Percentiles rank a stretch among this genome's conserved stretches.
Evolutionary conservation across 2,797 vertebrate genomes (phyloP).

Genomic region (Dendrocincla tyrannina): DNA sequence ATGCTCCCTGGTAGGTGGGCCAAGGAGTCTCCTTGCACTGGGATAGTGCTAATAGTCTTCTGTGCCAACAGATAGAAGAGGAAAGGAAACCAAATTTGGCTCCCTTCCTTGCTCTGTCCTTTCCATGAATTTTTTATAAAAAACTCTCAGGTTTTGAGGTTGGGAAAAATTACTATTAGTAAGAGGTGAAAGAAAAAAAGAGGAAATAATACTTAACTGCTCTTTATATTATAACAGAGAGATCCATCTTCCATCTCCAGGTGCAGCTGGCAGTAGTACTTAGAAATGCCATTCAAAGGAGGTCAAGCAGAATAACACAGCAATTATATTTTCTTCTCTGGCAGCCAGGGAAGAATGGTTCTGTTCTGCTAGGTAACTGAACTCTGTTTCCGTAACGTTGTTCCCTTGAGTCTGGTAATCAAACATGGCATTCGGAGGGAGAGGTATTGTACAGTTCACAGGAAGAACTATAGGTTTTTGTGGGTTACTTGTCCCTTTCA

Average conservation of each 20-base stretch:
- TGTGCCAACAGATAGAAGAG: neutral
- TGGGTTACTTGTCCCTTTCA: conserved; percentile 1
- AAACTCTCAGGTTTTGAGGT: neutral
- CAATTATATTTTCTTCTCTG: conserved; percentile 15
- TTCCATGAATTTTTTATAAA: neutral
- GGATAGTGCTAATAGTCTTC: neutral
- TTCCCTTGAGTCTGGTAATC: neutral
- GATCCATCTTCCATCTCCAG: neutral
- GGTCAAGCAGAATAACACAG: conserved; percentile 18
- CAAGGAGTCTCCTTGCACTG: neutral
- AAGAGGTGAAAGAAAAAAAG: neutral
- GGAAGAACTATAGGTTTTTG: neutral
- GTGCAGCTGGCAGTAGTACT: neutral
- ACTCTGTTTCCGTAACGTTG: neutral
- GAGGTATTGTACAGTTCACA: neutral
- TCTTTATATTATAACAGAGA: neutral
- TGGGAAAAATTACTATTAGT: neutral
- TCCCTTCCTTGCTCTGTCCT: neutral
- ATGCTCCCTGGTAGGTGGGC: neutral
- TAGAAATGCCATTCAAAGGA: neutral
- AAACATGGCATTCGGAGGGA: neutral
- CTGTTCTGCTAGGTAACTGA: conserved; percentile 7
- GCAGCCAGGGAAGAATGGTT: neutral
- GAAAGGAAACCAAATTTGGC: neutral
- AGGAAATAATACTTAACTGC: neutral